Evolutionary conservation across 2,113 vertebrate genomes (phyloP), one percentile per base, ranked within the genome.

Genomic region (Microcebus ravelobensis): DNA sequence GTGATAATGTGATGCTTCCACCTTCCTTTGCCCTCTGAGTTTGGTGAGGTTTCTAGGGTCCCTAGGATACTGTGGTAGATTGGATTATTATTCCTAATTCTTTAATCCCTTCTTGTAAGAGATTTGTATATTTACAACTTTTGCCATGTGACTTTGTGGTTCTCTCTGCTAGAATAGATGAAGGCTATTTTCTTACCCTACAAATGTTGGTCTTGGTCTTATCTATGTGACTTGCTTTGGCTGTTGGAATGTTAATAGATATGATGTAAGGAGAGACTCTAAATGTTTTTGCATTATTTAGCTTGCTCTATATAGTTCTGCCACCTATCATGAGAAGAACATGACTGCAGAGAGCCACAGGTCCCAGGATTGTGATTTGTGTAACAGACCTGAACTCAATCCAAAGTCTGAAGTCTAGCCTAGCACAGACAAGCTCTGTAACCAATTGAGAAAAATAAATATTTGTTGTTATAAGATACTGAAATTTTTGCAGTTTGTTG

Each of bases 241-340:
- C 84, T 81, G 48, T 79, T 74, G 52, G 21, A 39, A 42, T 59
- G 55, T 90, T 77, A 77, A 61, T 52, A 81, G 71, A 25, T 85
- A 7, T 88, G 57, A 76, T 95, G 6, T 88, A 85, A 59, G 50
- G n/a, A 82, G 52, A 94, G 55, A 70, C 52, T 73, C 50, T 88
- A 17, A 42, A 42, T 82, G 55, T 10, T 15, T 67, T 79, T 76
- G 50, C 27, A 10, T 59, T 67, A 39, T 59, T 77, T 63, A 77
- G 63, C 65, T 95, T 95, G 36, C 39, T 88, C 68, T 88, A 55
- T 77, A 3, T 57, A 59, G 96, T 84, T 88, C 21, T 45, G 50
- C 70, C 52, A 42, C n/a, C 57, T 70, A 4, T n/a, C 36, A 29
- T 27, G 42, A 88, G 84, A 52, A 92, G 65, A 93, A 61, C 17